These are phyloP conservation scores for Drosophila neonasuta DNA, from an alignment of 2,888 invertebrate species.

Conservation along the genomic window DNA sequence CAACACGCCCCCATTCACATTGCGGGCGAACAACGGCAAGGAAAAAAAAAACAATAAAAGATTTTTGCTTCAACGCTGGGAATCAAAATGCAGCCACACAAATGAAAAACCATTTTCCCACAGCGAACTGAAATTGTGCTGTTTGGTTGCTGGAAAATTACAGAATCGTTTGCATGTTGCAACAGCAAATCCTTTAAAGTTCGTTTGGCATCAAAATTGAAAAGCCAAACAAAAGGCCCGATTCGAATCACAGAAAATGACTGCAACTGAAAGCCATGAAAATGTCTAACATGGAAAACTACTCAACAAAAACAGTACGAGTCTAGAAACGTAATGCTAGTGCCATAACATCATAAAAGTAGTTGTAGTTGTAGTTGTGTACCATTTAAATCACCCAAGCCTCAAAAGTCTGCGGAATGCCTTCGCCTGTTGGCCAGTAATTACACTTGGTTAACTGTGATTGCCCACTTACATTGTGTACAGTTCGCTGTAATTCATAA, in stretches of 20 bases:
- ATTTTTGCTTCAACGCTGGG: conserved; percentile 16
- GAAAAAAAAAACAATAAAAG: conserved; percentile 4
- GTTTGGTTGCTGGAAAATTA: conserved; percentile 11
- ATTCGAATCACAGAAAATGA: conserved; percentile 27
- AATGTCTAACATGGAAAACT: conserved; percentile 59
- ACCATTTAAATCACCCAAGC: conserved; percentile 10
- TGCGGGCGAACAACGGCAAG: neutral
- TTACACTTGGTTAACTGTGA: conserved; percentile 27
- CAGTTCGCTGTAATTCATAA: conserved; percentile 29
- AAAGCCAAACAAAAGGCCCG: conserved; percentile 49
- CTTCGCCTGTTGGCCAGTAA: conserved; percentile 16
- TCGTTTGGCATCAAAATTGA: conserved; percentile 42
- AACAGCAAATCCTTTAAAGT: conserved; percentile 43
- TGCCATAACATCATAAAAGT: conserved; percentile 34
- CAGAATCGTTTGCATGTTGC: conserved; percentile 44
- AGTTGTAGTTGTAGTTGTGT: neutral
- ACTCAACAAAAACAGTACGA: conserved; percentile 41
- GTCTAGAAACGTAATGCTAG: neutral
- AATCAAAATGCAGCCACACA: conserved; percentile 47
- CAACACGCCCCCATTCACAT: conserved; percentile 20
- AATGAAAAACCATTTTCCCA: conserved; percentile 54
- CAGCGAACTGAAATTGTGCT: conserved; percentile 23
- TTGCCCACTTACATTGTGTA: conserved; percentile 44
- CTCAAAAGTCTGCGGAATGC: neutral
- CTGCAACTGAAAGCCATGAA: conserved; percentile 18